Evolutionary conservation across 2,797 vertebrate species (phyloP).

Genomic region (Pipistrellus pipistrellus): DNA sequence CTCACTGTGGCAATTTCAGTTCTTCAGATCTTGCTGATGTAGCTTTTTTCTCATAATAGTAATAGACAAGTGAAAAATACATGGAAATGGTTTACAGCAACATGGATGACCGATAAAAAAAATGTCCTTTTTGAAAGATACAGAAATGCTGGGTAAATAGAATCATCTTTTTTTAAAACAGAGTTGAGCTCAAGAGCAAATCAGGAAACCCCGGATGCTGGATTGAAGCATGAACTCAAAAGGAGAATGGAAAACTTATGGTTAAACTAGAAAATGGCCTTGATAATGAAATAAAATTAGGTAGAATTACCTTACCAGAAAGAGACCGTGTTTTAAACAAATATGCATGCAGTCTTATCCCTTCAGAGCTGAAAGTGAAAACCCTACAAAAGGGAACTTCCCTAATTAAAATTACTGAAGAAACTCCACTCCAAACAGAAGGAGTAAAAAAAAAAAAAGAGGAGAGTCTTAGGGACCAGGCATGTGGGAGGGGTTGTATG

Average conservation of each 20-base stretch:
- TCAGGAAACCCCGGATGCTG: not conserved
- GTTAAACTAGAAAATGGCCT: not conserved
- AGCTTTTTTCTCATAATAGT: not conserved
- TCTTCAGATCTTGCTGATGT: slow-evolving; percentile 6
- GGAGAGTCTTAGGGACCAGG: not conserved
- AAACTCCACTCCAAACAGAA: not conserved
- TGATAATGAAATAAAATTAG: not conserved
- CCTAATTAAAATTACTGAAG: not conserved
- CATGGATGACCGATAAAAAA: not conserved
- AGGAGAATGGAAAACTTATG: not conserved
- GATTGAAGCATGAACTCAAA: not conserved
- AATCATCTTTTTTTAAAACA: not conserved
- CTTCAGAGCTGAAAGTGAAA: not conserved
- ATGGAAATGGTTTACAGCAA: not conserved
- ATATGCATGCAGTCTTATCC: not conserved
- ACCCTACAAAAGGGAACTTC: not conserved
- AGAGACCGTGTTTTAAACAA: not conserved
- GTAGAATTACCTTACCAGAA: not conserved
- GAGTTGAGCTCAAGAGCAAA: not conserved
- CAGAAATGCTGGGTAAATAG: not conserved
- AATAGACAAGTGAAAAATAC: slow-evolving; percentile 33
- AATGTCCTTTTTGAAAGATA: not conserved
- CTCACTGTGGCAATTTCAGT: not conserved
- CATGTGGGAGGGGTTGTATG: not conserved
- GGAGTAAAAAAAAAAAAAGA: not conserved